A percentile compares a stretch with the other conserved stretches of the same genome.
phyloP scores from a whole-genome alignment of 2,113 vertebrate species.

The Oncorhynchus kisutch region DNA sequence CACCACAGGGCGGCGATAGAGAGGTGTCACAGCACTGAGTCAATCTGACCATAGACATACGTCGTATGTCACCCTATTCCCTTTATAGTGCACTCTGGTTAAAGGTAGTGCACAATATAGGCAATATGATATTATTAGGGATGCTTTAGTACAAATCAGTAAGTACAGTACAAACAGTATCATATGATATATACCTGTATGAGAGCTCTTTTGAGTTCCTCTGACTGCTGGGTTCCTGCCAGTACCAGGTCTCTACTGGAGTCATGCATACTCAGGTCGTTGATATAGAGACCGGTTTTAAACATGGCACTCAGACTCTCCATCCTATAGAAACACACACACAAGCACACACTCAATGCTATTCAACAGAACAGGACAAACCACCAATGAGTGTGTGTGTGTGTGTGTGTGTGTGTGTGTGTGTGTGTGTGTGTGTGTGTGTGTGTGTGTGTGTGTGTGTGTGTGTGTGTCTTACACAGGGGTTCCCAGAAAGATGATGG shows the following conservation, averaged over 20 bases:
- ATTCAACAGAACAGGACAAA: too few species aligned
- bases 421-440: not conserved
- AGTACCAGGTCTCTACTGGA: slow-evolving; percentile 76
- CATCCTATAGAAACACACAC: slow-evolving; percentile 59
- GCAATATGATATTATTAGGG: too few species aligned
- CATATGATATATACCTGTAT: slow-evolving; percentile 65
- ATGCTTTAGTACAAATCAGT: slow-evolving; percentile 2
- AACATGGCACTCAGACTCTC: slow-evolving; percentile 77
- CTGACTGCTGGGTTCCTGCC: slow-evolving; percentile 73
- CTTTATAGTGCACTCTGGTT: too few species aligned
- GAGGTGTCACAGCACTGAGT: too few species aligned
- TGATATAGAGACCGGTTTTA: slow-evolving; percentile 74
- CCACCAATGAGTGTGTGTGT: not conserved
- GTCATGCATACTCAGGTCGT: slow-evolving; percentile 78
- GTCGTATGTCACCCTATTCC: too few species aligned
- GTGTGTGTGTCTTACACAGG: slow-evolving; percentile 56
- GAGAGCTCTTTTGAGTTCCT: slow-evolving; percentile 76
- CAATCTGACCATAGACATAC: not conserved
- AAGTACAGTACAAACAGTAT: not conserved
- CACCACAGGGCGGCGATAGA: not conserved
- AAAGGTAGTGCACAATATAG: too few species aligned
- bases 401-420: not conserved
- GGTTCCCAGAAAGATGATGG: slow-evolving; percentile 77
- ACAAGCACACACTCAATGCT: slow-evolving; percentile 13
- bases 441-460: slow-evolving; percentile 3